Conservation (phyloP, 2,888 invertebrate genomes). For the Patella caerulea region DNA sequence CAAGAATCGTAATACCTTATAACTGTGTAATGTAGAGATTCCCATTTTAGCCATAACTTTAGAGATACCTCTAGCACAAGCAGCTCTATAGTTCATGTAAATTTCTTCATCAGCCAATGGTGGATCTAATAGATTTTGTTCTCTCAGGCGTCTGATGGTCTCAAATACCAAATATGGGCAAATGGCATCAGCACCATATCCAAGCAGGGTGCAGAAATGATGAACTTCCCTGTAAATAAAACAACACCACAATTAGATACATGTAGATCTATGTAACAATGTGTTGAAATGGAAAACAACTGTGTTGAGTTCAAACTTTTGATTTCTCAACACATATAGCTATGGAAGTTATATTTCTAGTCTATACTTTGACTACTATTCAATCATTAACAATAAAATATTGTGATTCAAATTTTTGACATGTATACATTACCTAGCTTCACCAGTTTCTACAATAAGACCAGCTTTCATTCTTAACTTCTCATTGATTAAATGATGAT, state of each 20-base stretch:
- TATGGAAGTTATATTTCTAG: neutral
- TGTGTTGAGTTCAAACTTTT: too few relatives aligned
- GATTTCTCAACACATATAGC: too few relatives aligned
- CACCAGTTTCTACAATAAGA: constrained; percentile 94
- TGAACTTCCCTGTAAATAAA: constrained; percentile 80
- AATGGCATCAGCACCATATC: constrained; percentile 97
- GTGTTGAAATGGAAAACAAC: too few relatives aligned
- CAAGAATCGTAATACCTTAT: constrained; percentile 77
- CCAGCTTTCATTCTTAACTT: constrained; percentile 97
- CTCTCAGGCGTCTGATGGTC: constrained; percentile 87
- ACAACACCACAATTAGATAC: neutral
- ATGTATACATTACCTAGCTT: constrained; percentile 81
- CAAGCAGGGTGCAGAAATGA: constrained; percentile 94
- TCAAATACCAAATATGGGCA: constrained; percentile 98
- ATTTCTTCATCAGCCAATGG: constrained; percentile 84
- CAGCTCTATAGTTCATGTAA: constrained; percentile 85
- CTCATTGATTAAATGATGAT: constrained; percentile 95
- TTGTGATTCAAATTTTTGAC: too few relatives aligned
- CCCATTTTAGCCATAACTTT: constrained; percentile 99
- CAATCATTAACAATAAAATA: too few relatives aligned
- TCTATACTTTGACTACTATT: neutral
- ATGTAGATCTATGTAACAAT: too few relatives aligned
- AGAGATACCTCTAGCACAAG: constrained; percentile 90
- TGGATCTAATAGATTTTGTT: constrained; percentile 87
- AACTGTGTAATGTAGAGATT: constrained; percentile 97